Evolutionary conservation across 2,888 invertebrate species (phyloP).

Genomic region (Teleogryllus oceanicus): DNA sequence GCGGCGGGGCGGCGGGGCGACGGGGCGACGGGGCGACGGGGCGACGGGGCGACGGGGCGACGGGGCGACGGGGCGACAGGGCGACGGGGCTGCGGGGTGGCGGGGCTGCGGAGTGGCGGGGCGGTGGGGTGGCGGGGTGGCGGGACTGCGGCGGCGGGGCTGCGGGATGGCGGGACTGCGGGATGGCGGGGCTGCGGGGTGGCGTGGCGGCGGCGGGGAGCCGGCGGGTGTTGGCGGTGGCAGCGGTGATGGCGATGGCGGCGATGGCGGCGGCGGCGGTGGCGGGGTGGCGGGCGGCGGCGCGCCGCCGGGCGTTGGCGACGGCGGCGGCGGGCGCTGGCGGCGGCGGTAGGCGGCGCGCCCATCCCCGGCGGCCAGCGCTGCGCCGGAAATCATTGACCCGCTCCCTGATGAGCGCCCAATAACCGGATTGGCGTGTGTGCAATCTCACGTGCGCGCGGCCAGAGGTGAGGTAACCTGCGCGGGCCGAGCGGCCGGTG

Average conservation of each 20-base stretch:
- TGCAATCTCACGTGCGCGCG: background rate
- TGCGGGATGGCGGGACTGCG: too few species aligned
- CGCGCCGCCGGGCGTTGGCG: background rate
- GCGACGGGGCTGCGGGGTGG: too few species aligned
- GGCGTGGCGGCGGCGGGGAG: too few species aligned
- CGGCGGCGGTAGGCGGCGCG: background rate
- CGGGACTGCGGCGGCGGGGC: too few species aligned
- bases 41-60: too few species aligned
- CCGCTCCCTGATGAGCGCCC: constrained; percentile 1
- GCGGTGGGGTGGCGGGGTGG: too few species aligned
- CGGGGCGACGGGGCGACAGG: too few species aligned
- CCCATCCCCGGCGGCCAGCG: background rate
- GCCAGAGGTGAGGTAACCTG: background rate
- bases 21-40: background rate
- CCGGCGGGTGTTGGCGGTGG: too few species aligned
- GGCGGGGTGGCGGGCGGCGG: background rate
- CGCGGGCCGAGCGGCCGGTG: background rate
- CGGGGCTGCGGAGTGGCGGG: too few species aligned
- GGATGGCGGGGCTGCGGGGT: too few species aligned
- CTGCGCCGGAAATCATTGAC: background rate
- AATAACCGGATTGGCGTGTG: constrained; percentile 18
- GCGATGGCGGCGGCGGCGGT: too few species aligned
- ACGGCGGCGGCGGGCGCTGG: background rate
- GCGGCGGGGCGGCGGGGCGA: background rate
- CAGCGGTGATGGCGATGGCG: background rate